Conservation (phyloP, 1,140 invertebrate genomes). For the Ridgeia piscesae region DNA sequence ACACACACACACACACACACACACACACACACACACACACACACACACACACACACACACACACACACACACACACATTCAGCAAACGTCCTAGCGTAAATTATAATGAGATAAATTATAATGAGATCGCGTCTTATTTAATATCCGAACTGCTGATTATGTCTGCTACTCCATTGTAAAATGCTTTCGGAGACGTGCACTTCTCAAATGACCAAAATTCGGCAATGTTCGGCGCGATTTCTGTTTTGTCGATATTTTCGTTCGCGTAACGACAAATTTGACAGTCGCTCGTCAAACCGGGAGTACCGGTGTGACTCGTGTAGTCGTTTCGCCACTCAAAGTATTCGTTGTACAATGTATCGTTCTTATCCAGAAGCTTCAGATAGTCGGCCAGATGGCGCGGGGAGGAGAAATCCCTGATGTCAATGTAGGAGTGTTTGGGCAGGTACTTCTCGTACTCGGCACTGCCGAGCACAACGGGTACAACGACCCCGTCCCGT, state of each 20-base stretch:
- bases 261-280: neutral
- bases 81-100: too few species aligned
- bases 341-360: slow-evolving; percentile 55
- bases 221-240: neutral
- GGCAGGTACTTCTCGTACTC: slow-evolving; percentile 56
- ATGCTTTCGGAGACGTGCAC: neutral
- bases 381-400: slow-evolving; percentile 85
- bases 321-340: neutral
- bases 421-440: slow-evolving; percentile 85
- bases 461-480: slow-evolving; percentile 63
- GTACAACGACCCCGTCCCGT: slow-evolving; percentile 51
- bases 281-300: neutral
- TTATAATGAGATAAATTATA: too few species aligned
- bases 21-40: slow-evolving; percentile 61
- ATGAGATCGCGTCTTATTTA: too few species aligned
- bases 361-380: slow-evolving; percentile 60
- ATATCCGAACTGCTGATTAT: neutral
- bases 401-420: slow-evolving; percentile 90
- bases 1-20: slow-evolving; percentile 12
- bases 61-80: slow-evolving; percentile 27
- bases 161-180: neutral
- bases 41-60: slow-evolving; percentile 44
- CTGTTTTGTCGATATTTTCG: neutral
- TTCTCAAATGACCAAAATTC: neutral
- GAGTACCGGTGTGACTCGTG: neutral